Base-by-base conservation (phyloP, 2,797 vertebrate genomes). In the Cyprinodon diabolis region DNA sequence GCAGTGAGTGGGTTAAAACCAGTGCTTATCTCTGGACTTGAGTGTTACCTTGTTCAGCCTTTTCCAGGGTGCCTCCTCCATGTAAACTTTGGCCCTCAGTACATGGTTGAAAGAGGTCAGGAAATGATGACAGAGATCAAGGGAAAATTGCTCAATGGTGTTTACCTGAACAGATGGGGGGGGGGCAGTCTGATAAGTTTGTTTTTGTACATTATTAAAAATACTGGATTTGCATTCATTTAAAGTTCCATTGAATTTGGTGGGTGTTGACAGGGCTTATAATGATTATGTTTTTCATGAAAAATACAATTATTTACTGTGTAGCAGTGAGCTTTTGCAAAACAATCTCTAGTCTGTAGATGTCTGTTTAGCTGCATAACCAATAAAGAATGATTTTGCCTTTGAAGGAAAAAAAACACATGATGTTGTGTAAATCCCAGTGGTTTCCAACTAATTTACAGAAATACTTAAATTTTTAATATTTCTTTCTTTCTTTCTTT, bases 11-110 rank as follows among this genome's bases (percentile, higher is more conserved):
- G 9, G 17, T 37, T 62, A 62, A 62, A 40, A 11, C 19, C 15
- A 17, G 21, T 11, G 21, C 19, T 19, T 10, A 65, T 58, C 0
- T 47, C 40, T 68, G 13, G 65, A 58, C 14, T 12, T 0, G 10
- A 12, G 1, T 43, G 76, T 79, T 84, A 99, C 97, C 97, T 98
- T 96, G 48, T 97, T 94, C 69, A 99, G 84, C 80, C 95, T 95
- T 84, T 89, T 97, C 97, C 98, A 99, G 8, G 97, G 97, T 30
- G 91, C 95, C 92, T 99, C 96, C 83, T 98, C 95, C 86, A 98
- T 84, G 25, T 95, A 93, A 73, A 96, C 93, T 67, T 93, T 96
- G 88, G 89, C 95, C 77, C 92, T 92, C 1, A 86, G 88, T 73
- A 99, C 97, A 68, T 99, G 98, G 74, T 92, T 93, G 89, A 97